A percentile compares a stretch with the other conserved stretches of the same genome.
Conservation (phyloP, 2,888 invertebrate genomes). For the Saturnia japonica region DNA sequence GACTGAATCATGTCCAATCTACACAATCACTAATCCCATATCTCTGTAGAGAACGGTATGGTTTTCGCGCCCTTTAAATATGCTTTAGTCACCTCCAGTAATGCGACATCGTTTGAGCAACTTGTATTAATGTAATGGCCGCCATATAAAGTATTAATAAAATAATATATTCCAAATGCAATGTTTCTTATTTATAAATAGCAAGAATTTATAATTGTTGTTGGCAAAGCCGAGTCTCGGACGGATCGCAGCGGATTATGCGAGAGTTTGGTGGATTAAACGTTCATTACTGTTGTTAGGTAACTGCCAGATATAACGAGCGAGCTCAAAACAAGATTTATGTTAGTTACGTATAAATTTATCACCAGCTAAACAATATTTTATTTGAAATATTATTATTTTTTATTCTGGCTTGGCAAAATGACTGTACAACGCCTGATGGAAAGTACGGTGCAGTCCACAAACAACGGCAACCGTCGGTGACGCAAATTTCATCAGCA, state of each 20-base stretch:
- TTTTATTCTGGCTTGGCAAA: no score
- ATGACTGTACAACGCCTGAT: no score
- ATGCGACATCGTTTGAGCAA: slow-evolving; percentile 58
- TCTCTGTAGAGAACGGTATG: slow-evolving; percentile 42
- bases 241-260: slow-evolving; percentile 54
- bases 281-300: slow-evolving; percentile 73
- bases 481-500: no score
- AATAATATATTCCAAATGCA: background rate
- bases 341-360: slow-evolving; percentile 41
- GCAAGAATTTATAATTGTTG: slow-evolving; percentile 42
- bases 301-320: slow-evolving; percentile 62
- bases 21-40: slow-evolving; percentile 35
- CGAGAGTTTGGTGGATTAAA: slow-evolving; percentile 66
- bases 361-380: no score
- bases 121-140: slow-evolving; percentile 65
- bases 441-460: no score
- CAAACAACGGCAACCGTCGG: no score
- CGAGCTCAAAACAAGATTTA: slow-evolving; percentile 66
- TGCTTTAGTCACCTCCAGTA: slow-evolving; percentile 57
- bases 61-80: slow-evolving; percentile 62
- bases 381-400: no score
- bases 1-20: slow-evolving; percentile 29
- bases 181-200: background rate
- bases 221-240: slow-evolving; percentile 48
- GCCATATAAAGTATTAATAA: slow-evolving; percentile 57